Base-by-base conservation (phyloP, 1,140 invertebrate species). In the Drosophila kohkoa region DNA sequence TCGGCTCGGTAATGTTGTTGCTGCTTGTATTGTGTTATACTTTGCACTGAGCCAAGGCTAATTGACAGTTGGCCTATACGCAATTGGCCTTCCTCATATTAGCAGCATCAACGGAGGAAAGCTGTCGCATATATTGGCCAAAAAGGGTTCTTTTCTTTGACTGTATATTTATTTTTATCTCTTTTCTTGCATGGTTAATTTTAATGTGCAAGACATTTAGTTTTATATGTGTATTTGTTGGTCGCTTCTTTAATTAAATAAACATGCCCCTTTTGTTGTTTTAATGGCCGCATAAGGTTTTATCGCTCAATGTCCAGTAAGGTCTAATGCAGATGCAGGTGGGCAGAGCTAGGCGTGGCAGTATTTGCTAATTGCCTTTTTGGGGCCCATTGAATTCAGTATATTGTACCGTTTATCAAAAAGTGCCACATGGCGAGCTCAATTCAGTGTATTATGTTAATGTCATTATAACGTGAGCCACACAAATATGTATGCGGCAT, bases 391-490 rank as follows among this genome's bases (percentile, higher is more conserved):
- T 72, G 81, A 82, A 82, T 76, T 16, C 5, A 28, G 25, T 79
- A 87, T 82, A 82, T 86, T 38, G 55, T 59, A 15, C 55, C 52
- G 75, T 63, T 65, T 74, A 81, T 85, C 59, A 82, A 54, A 68
- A 68, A 73, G 35, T 51, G 46, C 54, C 76, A 60, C 46, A 73
- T 77, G 70, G 48, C 35, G 13, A 25, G 66, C 55, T 51, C 8
- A 46, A 57, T 32, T 57, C 43, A 69, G 54, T 69, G 72, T 79
- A 55, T 82, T 86, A 82, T 86, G 82, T 68, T 86, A 87, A 87
- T 86, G 82, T 70, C 72, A 63, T 82, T 87, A 79, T 87, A 82
- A 86, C 82, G 82, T 86, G 82, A 86, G 77, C 85, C 54, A 87
- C 73, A 77, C 43, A 87, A 87, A 86, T 86, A 87, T 78, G 20